phyloP scores from a whole-genome alignment of 2,797 vertebrate species.

The Echiichthys vipera region DNA sequence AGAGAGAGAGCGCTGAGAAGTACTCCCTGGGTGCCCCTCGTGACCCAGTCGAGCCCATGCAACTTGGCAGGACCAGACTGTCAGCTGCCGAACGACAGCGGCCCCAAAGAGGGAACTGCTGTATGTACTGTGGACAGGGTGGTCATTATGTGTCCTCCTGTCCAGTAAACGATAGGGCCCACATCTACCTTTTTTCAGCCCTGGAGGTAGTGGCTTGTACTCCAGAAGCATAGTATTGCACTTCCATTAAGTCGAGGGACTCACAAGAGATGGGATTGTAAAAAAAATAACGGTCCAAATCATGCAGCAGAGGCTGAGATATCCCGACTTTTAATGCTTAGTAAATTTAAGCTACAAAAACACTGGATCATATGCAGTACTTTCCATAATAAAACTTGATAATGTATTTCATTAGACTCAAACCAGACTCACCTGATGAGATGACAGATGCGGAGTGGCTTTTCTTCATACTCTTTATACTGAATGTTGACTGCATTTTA shows the following conservation, averaged over 20 bases:
- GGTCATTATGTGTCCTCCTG: too few relatives aligned
- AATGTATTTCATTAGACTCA: neutral
- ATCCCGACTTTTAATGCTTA: neutral
- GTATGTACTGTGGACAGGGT: too few relatives aligned
- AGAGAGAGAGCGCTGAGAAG: too few relatives aligned
- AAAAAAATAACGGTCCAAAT: neutral
- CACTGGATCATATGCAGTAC: neutral
- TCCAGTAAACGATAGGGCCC: too few relatives aligned
- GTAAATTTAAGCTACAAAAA: neutral
- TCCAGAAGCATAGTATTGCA: neutral
- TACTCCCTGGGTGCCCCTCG: too few relatives aligned
- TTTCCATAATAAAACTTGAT: neutral
- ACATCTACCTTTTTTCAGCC: too few relatives aligned
- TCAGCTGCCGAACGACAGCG: too few relatives aligned
- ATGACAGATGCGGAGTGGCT: neutral
- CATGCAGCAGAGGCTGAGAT: neutral
- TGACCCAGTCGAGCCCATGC: too few relatives aligned
- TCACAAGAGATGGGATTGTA: neutral
- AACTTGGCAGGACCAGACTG: too few relatives aligned
- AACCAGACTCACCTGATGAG: neutral
- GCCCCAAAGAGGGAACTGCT: too few relatives aligned
- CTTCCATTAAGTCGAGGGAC: neutral
- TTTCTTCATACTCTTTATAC: neutral
- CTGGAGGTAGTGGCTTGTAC: too few relatives aligned
- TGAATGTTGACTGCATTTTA: slow-evolving; percentile 14